A percentile compares a stretch with the other conserved stretches of the same genome.
Evolutionary conservation across 2,888 invertebrate genomes (phyloP).

Genomic region (Lamproptera curius): DNA sequence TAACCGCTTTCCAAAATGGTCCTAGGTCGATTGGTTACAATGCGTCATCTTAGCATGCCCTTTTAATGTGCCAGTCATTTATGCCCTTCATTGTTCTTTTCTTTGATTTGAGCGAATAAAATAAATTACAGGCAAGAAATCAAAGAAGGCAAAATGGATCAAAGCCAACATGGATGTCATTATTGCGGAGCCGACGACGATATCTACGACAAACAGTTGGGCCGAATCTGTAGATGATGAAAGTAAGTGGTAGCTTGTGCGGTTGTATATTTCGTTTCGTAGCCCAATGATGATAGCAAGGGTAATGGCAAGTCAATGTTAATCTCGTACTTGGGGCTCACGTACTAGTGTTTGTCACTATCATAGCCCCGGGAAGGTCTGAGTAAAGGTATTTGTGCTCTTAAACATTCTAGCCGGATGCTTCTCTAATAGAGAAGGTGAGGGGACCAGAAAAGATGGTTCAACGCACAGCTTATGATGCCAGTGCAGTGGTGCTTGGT

Average conservation of each 20-base stretch:
- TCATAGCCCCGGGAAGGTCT: constrained; percentile 88
- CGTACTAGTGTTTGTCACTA: constrained; percentile 80
- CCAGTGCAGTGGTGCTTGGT: constrained; percentile 57
- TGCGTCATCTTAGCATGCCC: constrained; percentile 65
- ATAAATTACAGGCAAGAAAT: constrained; percentile 84
- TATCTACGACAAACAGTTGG: constrained; percentile 82
- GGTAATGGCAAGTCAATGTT: constrained; percentile 80
- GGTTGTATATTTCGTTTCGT: background rate
- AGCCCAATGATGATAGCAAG: constrained; percentile 67
- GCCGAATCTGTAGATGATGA: constrained; percentile 91
- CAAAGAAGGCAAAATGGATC: constrained; percentile 91
- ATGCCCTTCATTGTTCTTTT: constrained; percentile 26
- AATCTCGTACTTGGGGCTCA: constrained; percentile 87
- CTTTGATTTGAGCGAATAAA: constrained; percentile 22
- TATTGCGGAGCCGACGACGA: constrained; percentile 83
- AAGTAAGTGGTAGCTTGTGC: constrained; percentile 68
- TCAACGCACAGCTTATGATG: constrained; percentile 71
- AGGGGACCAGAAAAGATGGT: constrained; percentile 86
- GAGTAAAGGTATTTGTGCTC: constrained; percentile 80
- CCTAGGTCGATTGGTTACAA: constrained; percentile 66
- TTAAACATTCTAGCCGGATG: constrained; percentile 84
- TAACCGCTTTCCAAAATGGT: constrained; percentile 68
- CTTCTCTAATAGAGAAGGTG: constrained; percentile 80
- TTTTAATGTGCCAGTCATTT: constrained; percentile 31
- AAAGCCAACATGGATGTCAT: constrained; percentile 90